Base-by-base conservation (phyloP, 1,140 invertebrate species). In the Cherax quadricarinatus region DNA sequence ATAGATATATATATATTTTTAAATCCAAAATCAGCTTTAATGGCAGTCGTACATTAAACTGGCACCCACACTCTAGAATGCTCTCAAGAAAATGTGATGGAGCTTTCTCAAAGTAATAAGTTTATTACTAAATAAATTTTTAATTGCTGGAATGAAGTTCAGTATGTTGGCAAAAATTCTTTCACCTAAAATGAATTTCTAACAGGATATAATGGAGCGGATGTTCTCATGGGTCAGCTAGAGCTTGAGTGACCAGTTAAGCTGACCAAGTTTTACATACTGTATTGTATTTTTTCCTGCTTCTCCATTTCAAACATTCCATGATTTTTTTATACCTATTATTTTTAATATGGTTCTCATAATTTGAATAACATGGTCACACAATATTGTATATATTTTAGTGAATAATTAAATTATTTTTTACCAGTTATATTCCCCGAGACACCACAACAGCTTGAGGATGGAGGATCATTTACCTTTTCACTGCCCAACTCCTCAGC, bases 401-500 rank as follows among this genome's bases (percentile, higher is more conserved):
- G 14, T 66, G 62, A 66, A 66, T 66, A 21, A 21, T 66, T 66
- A 66, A 66, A 66, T 21, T 66, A 21, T 5, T 66, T 66, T 66
- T 21, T 66, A 66, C 16, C 62, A 18, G 62, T 66, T 66, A 66
- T 66, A 66, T 66, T 66, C 62, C 62, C 62, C 62, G 62, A 66
- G 62, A 66, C 62, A 66, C 62, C 62, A 66, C 21, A 18, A 66
- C 62, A 18, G 62, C 21, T 21, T 66, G 62, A 66, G 62, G 62
- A 66, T 66, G 14, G 21, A 18, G 21, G 62, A 18, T 66, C 18
- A 18, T 66, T 66, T 66, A 66, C 62, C 62, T 66, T 66, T 49
- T 53, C 80, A 82, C 80, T 82, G 80, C 80, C 80, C 51, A 53
- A 82, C 80, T 53, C 80, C 49, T 82, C 80, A 82, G 48, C 80